Conservation (phyloP, 2,797 vertebrate genomes). For the Zalophus californianus region DNA sequence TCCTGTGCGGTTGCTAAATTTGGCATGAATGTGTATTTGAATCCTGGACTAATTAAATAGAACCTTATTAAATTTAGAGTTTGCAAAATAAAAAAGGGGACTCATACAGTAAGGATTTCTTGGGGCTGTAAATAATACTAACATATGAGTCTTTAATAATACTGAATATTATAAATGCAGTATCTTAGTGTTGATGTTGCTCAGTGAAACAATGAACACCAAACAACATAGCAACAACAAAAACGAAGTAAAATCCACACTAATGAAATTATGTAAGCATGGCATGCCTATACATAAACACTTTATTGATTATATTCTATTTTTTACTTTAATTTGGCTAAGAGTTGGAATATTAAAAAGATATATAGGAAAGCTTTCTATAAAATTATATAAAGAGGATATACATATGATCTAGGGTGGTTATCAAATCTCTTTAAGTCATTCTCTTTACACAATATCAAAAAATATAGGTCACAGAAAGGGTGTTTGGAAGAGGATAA, state of each 20-base stretch:
- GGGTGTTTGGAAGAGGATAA: slow-evolving; percentile 33
- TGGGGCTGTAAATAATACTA: background rate
- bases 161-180: background rate
- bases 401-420: background rate
- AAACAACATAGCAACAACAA: background rate
- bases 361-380: slow-evolving; percentile 10
- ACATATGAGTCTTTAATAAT: background rate
- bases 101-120: background rate
- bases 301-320: background rate
- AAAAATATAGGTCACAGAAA: background rate
- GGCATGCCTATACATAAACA: background rate
- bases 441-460: background rate
- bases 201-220: background rate
- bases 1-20: background rate
- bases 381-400: background rate
- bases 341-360: slow-evolving; percentile 41
- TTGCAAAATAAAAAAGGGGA: slow-evolving; percentile 22
- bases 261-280: background rate
- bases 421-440: background rate
- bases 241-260: background rate
- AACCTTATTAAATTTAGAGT: slow-evolving; percentile 55
- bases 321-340: slow-evolving; percentile 32
- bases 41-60: slow-evolving; percentile 57
- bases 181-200: background rate
- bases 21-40: slow-evolving; percentile 56